A percentile compares a stretch with the other conserved stretches of the same genome.
phyloP scores from a whole-genome alignment of 2,113 vertebrate genomes.

The Prietella phreatophila region DNA sequence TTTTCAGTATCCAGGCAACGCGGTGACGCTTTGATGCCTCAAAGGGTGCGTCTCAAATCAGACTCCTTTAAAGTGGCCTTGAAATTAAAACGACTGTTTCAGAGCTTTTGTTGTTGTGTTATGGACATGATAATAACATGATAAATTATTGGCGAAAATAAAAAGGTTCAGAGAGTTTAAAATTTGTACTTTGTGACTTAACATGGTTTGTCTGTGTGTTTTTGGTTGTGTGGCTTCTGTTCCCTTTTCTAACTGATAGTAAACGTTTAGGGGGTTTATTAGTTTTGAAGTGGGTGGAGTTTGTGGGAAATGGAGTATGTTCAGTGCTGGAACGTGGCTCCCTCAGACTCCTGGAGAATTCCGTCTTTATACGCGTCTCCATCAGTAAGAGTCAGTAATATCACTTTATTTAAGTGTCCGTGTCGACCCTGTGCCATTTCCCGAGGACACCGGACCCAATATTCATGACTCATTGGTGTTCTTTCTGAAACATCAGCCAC shows the following conservation, averaged over 20 bases:
- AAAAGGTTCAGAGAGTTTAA: too few species aligned
- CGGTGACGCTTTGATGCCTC: neutral
- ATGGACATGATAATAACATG: neutral
- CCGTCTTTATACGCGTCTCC: neutral
- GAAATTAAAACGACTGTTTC: neutral
- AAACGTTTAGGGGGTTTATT: neutral
- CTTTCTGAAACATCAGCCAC: neutral
- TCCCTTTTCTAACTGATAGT: neutral
- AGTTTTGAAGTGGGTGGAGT: neutral
- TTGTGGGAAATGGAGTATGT: neutral
- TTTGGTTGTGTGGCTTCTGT: neutral
- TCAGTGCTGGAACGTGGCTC: neutral
- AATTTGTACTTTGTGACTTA: too few species aligned
- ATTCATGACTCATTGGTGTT: neutral
- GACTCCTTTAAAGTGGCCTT: neutral
- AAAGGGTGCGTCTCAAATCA: conserved; percentile 7
- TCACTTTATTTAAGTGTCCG: neutral
- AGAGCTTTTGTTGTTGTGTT: neutral
- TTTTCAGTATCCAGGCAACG: conserved; percentile 14
- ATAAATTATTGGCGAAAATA: neutral
- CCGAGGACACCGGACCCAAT: neutral
- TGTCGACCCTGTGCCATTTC: too few species aligned
- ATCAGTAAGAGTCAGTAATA: neutral
- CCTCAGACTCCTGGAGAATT: neutral
- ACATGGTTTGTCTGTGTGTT: neutral